Conservation (phyloP, 2,888 invertebrate genomes). For the Theretra japonica region DNA sequence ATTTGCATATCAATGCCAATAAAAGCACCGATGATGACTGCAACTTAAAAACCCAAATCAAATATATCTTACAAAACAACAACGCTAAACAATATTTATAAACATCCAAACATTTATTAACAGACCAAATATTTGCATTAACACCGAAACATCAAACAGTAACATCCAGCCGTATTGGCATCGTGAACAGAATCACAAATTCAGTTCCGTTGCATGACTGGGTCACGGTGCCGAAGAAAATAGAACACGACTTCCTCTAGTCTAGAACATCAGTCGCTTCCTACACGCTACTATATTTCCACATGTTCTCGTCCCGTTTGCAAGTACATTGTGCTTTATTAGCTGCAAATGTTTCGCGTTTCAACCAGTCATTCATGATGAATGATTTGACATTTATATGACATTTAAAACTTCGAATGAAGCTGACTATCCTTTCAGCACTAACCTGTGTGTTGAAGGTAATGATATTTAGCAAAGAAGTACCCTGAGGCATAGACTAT, state of each 20-base stretch:
- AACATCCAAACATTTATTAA: not conserved
- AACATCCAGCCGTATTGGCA: constrained; percentile 7
- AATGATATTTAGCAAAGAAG: no score
- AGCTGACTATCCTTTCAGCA: no score
- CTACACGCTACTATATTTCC: not conserved
- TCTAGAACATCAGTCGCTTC: not conserved
- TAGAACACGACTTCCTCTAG: constrained; percentile 17
- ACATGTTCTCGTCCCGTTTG: not conserved
- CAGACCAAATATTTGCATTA: constrained; percentile 9
- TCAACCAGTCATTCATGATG: no score
- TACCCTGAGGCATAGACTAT: no score
- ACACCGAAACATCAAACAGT: constrained; percentile 1
- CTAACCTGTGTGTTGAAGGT: no score
- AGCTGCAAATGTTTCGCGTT: not conserved
- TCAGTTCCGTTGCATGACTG: constrained; percentile 1
- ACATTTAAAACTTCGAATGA: no score
- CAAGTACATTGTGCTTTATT: not conserved
- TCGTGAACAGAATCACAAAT: constrained; percentile 3
- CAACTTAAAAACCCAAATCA: not conserved
- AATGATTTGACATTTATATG: no score
- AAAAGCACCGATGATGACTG: not conserved
- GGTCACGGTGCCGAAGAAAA: not conserved
- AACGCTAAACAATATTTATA: not conserved
- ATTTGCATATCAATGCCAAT: no score
- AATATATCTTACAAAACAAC: not conserved